A percentile compares a stretch with the other conserved stretches of the same genome.
Evolutionary conservation across 2,113 vertebrate species (phyloP).

Genomic region (Varanus komodoensis): DNA sequence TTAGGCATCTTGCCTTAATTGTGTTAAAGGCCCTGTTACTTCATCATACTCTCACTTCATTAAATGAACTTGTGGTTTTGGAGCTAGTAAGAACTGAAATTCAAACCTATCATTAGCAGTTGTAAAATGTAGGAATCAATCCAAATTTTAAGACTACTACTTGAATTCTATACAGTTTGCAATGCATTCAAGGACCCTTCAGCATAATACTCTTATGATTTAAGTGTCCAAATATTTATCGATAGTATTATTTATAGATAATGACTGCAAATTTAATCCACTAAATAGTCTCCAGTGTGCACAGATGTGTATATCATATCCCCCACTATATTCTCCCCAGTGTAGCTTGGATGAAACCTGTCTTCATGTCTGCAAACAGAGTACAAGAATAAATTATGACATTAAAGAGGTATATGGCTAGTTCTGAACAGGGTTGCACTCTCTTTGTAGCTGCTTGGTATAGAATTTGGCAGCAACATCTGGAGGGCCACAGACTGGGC

Average conservation of each 20-base stretch:
- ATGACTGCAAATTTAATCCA: not conserved
- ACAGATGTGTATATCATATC: not conserved
- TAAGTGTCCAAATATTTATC: not conserved
- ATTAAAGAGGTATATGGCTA: not conserved
- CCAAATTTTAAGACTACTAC: constrained; percentile 9
- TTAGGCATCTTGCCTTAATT: not conserved
- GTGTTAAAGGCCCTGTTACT: not conserved
- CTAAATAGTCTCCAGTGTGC: not conserved
- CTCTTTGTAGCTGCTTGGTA: too few relatives aligned
- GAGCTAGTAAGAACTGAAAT: not conserved
- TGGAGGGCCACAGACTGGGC: too few relatives aligned
- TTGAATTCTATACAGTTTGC: constrained; percentile 16
- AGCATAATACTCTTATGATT: not conserved
- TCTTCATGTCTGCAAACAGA: not conserved
- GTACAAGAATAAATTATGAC: not conserved
- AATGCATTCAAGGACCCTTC: not conserved
- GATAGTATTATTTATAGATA: constrained; percentile 10
- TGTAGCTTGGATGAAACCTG: not conserved
- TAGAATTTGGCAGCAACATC: too few relatives aligned
- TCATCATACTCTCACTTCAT: constrained; percentile 5
- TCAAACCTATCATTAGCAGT: constrained; percentile 15
- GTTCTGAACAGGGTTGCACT: not conserved
- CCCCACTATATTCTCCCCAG: not conserved
- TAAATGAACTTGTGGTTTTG: not conserved
- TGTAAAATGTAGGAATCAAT: constrained; percentile 38